Conservation (phyloP, 2,797 vertebrate genomes). For the Scleropages formosus region DNA sequence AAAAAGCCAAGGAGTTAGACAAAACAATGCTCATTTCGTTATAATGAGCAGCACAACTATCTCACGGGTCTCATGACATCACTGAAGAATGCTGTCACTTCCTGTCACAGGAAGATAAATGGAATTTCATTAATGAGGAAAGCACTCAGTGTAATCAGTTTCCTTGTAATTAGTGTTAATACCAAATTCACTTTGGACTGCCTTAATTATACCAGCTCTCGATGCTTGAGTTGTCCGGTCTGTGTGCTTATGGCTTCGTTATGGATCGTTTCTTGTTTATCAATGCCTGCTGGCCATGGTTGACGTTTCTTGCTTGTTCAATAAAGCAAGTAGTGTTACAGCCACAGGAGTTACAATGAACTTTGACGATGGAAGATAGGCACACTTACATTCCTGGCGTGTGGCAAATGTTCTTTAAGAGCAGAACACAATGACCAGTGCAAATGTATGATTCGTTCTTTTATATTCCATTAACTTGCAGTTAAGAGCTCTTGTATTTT, state of each 20-base stretch:
- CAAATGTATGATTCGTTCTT: not conserved
- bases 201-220: slow-evolving; percentile 37
- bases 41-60: slow-evolving; percentile 23
- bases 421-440: not conserved
- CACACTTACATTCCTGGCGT: not conserved
- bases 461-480: not conserved
- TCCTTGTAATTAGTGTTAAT: slow-evolving; percentile 50
- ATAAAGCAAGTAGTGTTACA: not conserved
- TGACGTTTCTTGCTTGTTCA: not conserved
- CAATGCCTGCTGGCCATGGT: not conserved
- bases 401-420: no score
- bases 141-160: slow-evolving; percentile 47
- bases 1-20: not conserved
- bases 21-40: slow-evolving; percentile 9
- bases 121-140: slow-evolving; percentile 38
- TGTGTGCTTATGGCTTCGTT: not conserved
- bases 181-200: slow-evolving; percentile 35
- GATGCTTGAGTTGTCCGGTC: not conserved
- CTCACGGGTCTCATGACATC: slow-evolving; percentile 35
- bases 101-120: slow-evolving; percentile 42
- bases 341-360: not conserved
- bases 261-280: not conserved
- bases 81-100: slow-evolving; percentile 31
- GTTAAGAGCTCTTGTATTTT: not conserved
- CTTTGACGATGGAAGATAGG: not conserved